Evolutionary conservation across 2,797 vertebrate genomes (phyloP), one percentile per base, ranked within the genome.

Genomic region (Neosilurus mollespiculum): DNA sequence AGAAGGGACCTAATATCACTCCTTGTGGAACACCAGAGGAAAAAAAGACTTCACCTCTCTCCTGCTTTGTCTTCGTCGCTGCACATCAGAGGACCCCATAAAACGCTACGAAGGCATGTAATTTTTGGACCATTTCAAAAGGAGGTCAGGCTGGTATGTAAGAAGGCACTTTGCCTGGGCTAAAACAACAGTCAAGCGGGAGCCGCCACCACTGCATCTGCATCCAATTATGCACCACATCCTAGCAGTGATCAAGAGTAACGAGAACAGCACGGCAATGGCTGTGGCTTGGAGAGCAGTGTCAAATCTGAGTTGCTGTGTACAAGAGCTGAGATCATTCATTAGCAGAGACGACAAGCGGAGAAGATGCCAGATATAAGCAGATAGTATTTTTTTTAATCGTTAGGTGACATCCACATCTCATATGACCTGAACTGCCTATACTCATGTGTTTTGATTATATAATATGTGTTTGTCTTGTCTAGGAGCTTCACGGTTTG

Each of bases 221-320:
- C 92, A 91, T 95, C 94, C 94, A 96, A 96, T 96, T 96, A 96
- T 93, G 89, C 93, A 91, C 93, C 93, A 94, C 94, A 95, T 96
- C 95, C 93, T 92, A 88, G 90, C 87, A 87, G 54, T 93, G 93
- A 92, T 95, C 94, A 92, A 90, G 85, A 91, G 90, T 84, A 93
- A 93, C 90, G 90, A 93, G 93, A 94, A 94, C 92, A 95, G 93
- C 90, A 90, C 89, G 87, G 93, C 92, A 89, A 88, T 91, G 90
- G 86, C 90, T 91, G 73, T 78, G 92, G 93, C 92, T 94, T 94
- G 89, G 93, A 83, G 90, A 93, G 81, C 88, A 90, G 93, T 94
- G 94, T 94, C 93, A 94, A 93, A 91, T 90, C 91, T 89, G 92
- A 93, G 92, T 94, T 94, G 93, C 70, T 20, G 9, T 83, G 34